phyloP scores from a whole-genome alignment of 2,888 invertebrate species.

The Hypomecis punctinalis region DNA sequence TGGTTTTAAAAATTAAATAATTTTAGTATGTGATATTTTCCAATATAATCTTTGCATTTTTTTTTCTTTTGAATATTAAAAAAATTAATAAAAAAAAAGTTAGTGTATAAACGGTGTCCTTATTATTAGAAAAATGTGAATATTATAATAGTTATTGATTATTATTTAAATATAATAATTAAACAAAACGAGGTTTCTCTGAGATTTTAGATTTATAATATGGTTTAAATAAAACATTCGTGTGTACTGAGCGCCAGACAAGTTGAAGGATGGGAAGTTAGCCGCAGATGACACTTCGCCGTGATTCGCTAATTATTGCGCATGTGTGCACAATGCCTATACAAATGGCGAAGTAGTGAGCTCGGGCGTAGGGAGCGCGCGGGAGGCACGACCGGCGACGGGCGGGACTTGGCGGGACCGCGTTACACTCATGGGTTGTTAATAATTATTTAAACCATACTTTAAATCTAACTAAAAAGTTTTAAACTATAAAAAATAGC shows the following conservation, averaged over 20 bases:
- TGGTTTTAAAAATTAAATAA: constrained; percentile 26
- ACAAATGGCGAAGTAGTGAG: too few relatives aligned
- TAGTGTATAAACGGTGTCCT: constrained; percentile 32
- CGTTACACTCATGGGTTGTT: too few relatives aligned
- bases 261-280: too few relatives aligned
- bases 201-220: not conserved
- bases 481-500: constrained; percentile 3
- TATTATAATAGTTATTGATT: constrained; percentile 18
- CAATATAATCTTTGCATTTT: constrained; percentile 41
- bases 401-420: too few relatives aligned
- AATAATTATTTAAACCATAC: constrained; percentile 9
- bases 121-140: constrained; percentile 28
- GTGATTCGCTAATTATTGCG: too few relatives aligned
- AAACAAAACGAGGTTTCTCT: constrained; percentile 1
- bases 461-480: not conserved
- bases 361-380: too few relatives aligned
- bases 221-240: not conserved
- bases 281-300: too few relatives aligned
- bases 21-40: constrained; percentile 44
- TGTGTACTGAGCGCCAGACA: too few relatives aligned
- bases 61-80: constrained; percentile 32
- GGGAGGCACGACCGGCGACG: too few relatives aligned
- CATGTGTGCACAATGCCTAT: too few relatives aligned
- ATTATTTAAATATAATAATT: constrained; percentile 3
- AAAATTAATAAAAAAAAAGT: constrained; percentile 37